Base-by-base conservation (phyloP, 1,140 invertebrate species). In the Habropoda laboriosa region DNA sequence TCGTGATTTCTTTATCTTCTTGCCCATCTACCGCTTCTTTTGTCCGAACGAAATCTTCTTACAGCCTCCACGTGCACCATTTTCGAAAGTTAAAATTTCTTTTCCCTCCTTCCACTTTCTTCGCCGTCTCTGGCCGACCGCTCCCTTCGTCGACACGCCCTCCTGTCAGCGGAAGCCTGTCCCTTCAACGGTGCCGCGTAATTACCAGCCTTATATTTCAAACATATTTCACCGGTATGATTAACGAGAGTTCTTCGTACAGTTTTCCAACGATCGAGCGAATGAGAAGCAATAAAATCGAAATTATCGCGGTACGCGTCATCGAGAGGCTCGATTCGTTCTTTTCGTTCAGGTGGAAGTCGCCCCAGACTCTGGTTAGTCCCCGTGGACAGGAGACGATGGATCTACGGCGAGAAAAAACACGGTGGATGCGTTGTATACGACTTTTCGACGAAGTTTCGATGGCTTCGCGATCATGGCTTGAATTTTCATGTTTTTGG, bases 161-260 rank as follows among this genome's bases (percentile, higher is more conserved):
- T 42, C 24, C n/a, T 10, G 49, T 38, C 51, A 45, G 7, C 7
- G 13, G 24, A 24, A 42, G 13, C 5, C 27, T 32, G 40, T 3
- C 45, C 70, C 49, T 70, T 77, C 71, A 51, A 38, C 42, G 70
- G 79, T 71, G 27, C 67, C 71, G 67, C 74, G 85, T 90, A 90
- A 91, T 90, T 90, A 86, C 82, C 80, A n/a, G 80, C 77, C 85
- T 90, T 89, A 88, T 79, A 90, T 86, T 57, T 80, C 32, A n/a
- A 72, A 83, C 84, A 88, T 80, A 88, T 86, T 86, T 86, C 71
- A 49, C 87, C 60, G 72, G 82, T 87, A 90, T 90, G 90, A 92
- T 91, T 91, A 91, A 92, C 88, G 90, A 91, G 74, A 82, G 80
- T 83, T 86, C 79, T 81, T 88, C 83, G 85, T 73, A 30, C 47